These are phyloP conservation scores for Zoanthus solanderi DNA, from an alignment of 92 coral and sea anemone genomes.

Conservation along the genomic window DNA sequence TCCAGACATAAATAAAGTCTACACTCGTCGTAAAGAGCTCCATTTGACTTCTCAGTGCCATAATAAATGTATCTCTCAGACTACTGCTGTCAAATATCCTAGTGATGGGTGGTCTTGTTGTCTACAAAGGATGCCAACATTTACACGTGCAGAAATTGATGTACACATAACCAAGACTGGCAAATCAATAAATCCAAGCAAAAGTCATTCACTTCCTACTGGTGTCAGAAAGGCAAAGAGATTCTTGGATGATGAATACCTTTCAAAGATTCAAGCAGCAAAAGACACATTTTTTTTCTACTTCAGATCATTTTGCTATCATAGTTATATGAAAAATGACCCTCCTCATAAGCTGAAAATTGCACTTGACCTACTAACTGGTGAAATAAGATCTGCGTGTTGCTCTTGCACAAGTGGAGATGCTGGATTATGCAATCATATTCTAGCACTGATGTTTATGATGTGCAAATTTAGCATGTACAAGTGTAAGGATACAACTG, in stretches of 20 bases:
- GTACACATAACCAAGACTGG: constrained; percentile 44
- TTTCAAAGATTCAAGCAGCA: constrained; percentile 37
- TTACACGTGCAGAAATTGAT: not conserved
- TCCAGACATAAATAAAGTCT: too few relatives aligned
- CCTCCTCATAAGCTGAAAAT: constrained; percentile 62
- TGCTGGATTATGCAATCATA: constrained; percentile 68
- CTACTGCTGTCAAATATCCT: too few relatives aligned
- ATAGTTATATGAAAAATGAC: constrained; percentile 62
- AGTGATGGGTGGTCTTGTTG: too few relatives aligned
- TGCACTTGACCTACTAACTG: constrained; percentile 66
- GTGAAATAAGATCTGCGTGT: constrained; percentile 52
- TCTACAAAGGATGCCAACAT: too few relatives aligned
- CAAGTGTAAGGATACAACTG: constrained; percentile 37
- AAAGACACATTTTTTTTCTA: constrained; percentile 49
- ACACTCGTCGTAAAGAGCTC: too few relatives aligned
- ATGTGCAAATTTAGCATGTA: constrained; percentile 54
- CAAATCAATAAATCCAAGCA: constrained; percentile 16
- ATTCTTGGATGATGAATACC: constrained; percentile 57
- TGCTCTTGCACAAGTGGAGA: constrained; percentile 70
- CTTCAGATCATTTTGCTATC: constrained; percentile 59
- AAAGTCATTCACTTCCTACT: constrained; percentile 15
- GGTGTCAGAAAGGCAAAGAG: constrained; percentile 43
- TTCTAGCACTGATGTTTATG: constrained; percentile 63
- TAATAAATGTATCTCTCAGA: too few relatives aligned
- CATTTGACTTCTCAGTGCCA: too few relatives aligned